Evolutionary conservation across 2,888 invertebrate genomes (phyloP).

Genomic region (Rhimphoctona megacephalus): DNA sequence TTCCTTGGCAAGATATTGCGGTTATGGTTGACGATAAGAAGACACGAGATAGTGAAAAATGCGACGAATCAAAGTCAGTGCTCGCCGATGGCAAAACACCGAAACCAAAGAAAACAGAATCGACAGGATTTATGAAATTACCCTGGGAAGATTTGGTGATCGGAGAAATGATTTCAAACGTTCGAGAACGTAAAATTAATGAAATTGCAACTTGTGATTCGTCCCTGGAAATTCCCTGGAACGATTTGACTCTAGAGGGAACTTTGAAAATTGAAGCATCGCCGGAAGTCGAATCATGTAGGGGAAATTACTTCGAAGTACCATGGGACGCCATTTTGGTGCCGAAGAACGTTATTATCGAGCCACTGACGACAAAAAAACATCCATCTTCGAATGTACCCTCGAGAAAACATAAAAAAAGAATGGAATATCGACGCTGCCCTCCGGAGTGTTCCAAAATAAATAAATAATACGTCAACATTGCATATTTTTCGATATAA

Average conservation of each 20-base stretch:
- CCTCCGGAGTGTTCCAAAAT: conserved; percentile 34
- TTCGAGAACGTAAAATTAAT: conserved; percentile 34
- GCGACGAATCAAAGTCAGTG: conserved; percentile 14
- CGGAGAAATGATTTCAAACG: conserved; percentile 63
- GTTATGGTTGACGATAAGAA: conserved; percentile 41
- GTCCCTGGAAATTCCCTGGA: conserved; percentile 78
- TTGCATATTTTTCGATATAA: neutral
- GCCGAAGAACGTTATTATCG: conserved; percentile 76
- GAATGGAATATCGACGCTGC: conserved; percentile 8
- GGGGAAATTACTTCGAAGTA: conserved; percentile 76
- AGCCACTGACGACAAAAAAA: conserved; percentile 69
- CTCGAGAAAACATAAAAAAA: conserved; percentile 19
- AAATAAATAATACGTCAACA: conserved; percentile 15
- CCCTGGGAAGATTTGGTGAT: conserved; percentile 79
- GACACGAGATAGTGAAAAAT: conserved; percentile 59
- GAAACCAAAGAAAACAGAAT: conserved; percentile 67
- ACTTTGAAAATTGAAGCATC: conserved; percentile 72
- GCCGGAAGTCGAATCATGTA: conserved; percentile 70
- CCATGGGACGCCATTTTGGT: conserved; percentile 80
- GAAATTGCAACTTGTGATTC: conserved; percentile 73
- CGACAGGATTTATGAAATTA: conserved; percentile 72
- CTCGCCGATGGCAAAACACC: neutral
- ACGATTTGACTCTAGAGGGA: conserved; percentile 73
- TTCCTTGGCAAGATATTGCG: conserved; percentile 80
- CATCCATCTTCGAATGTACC: conserved; percentile 74